A percentile compares a stretch with the other conserved stretches of the same genome.
Evolutionary conservation across 64 coral and sea anemone species (phyloP).

Genomic region (Porites australiensis): DNA sequence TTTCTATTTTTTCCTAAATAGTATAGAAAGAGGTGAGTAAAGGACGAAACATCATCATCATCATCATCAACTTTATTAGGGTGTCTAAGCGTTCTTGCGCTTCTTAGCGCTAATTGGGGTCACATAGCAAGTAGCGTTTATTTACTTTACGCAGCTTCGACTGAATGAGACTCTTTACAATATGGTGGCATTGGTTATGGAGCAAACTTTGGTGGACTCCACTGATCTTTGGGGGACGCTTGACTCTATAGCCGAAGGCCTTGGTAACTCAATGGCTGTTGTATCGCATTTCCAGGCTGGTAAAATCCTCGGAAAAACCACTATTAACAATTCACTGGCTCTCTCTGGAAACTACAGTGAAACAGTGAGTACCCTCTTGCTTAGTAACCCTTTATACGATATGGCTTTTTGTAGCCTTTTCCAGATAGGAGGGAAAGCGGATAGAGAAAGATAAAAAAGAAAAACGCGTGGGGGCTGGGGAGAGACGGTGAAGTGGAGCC

Average conservation of each 20-base stretch:
- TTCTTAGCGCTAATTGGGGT: no score
- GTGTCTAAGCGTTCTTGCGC: no score
- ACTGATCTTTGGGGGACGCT: constrained; percentile 1
- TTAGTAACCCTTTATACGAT: neutral
- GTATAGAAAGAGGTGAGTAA: no score
- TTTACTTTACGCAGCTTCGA: neutral
- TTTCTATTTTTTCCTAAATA: no score
- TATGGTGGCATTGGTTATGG: neutral
- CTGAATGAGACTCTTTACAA: constrained; percentile 14
- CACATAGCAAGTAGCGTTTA: neutral
- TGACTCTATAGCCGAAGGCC: neutral
- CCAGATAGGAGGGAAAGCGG: no score
- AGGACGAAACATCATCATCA: neutral
- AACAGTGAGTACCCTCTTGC: neutral
- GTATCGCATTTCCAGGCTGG: neutral
- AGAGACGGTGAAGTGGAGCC: no score
- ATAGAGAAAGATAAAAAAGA: no score
- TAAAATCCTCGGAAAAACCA: neutral
- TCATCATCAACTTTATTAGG: neutral
- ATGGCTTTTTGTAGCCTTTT: no score
- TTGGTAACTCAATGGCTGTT: neutral
- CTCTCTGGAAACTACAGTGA: neutral
- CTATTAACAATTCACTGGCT: neutral
- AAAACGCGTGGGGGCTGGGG: no score
- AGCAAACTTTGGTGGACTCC: neutral